These are phyloP conservation scores for Caenorhabditis briggsae DNA, from an alignment of 1,140 invertebrate species.

Conservation along the genomic window DNA sequence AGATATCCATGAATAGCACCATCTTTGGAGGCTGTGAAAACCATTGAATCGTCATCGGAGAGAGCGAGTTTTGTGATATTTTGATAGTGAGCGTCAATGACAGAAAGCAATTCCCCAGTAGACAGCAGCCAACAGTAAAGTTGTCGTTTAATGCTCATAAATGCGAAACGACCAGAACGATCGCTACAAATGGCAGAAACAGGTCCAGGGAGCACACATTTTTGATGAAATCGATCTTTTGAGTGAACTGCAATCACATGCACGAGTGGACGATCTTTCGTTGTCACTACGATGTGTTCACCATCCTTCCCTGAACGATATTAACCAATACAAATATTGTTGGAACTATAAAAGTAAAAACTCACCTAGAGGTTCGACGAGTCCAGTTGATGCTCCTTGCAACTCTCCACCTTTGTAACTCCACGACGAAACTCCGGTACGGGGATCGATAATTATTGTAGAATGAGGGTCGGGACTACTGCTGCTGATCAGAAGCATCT, in stretches of 20 bases:
- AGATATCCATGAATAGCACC: constrained; percentile 63
- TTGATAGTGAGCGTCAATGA: constrained; percentile 65
- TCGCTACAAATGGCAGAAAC: neutral
- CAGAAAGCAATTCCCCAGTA: constrained; percentile 61
- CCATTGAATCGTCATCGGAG: constrained; percentile 61
- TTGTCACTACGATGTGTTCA: constrained; percentile 61
- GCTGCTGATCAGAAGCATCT: constrained; percentile 60
- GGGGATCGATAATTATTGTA: constrained; percentile 63
- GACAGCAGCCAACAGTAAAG: constrained; percentile 46
- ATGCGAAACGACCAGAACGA: neutral
- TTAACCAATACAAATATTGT: neutral
- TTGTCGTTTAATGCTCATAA: constrained; percentile 48
- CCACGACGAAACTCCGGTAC: constrained; percentile 64
- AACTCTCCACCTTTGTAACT: constrained; percentile 64
- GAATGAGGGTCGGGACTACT: constrained; percentile 61
- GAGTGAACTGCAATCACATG: constrained; percentile 59
- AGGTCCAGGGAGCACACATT: constrained; percentile 6
- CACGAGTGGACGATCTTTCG: constrained; percentile 62
- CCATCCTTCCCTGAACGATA: constrained; percentile 46
- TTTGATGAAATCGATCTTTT: constrained; percentile 56
- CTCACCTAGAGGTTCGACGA: constrained; percentile 60
- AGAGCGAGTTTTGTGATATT: constrained; percentile 53
- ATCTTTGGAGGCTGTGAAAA: constrained; percentile 62
- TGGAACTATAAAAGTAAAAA: neutral
- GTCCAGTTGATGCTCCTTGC: constrained; percentile 60